phyloP scores from a whole-genome alignment of 1,140 invertebrate genomes.

The Megathymus violae region DNA sequence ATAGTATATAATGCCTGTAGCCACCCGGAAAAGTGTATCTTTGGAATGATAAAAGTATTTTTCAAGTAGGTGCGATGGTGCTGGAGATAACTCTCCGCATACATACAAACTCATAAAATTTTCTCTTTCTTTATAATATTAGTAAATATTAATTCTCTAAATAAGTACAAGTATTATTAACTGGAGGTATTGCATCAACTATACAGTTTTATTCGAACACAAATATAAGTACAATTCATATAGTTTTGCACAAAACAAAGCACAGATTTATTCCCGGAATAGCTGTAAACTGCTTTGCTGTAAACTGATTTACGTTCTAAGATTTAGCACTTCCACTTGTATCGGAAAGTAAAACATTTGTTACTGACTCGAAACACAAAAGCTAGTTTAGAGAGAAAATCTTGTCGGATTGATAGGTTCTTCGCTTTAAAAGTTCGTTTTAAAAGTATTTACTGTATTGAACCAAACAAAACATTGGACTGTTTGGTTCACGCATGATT shows the following conservation, averaged over 20 bases:
- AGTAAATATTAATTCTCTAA: too few relatives aligned
- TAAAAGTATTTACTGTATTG: too few relatives aligned
- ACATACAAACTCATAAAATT: too few relatives aligned
- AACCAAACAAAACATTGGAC: too few relatives aligned
- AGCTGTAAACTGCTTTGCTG: slow-evolving; percentile 50
- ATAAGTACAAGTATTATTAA: background rate
- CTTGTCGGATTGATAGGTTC: slow-evolving; percentile 27
- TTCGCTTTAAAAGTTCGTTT: slow-evolving; percentile 10
- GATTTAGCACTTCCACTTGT: slow-evolving; percentile 65
- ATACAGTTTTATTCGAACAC: slow-evolving; percentile 50
- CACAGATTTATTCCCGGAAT: slow-evolving; percentile 56
- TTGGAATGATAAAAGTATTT: too few relatives aligned
- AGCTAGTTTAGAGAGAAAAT: slow-evolving; percentile 35
- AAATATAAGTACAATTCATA: slow-evolving; percentile 43
- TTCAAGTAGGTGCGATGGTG: too few relatives aligned
- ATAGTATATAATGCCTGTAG: too few relatives aligned
- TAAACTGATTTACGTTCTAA: slow-evolving; percentile 62
- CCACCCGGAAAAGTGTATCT: too few relatives aligned
- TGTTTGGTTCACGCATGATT: too few relatives aligned
- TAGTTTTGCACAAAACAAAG: slow-evolving; percentile 46
- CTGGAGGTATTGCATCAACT: background rate
- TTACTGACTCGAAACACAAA: slow-evolving; percentile 55
- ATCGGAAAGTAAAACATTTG: slow-evolving; percentile 62
- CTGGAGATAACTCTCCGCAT: too few relatives aligned
- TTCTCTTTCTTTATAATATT: too few relatives aligned